Conservation (phyloP, 2,888 invertebrate genomes). For the Chloroclysta siterata region DNA sequence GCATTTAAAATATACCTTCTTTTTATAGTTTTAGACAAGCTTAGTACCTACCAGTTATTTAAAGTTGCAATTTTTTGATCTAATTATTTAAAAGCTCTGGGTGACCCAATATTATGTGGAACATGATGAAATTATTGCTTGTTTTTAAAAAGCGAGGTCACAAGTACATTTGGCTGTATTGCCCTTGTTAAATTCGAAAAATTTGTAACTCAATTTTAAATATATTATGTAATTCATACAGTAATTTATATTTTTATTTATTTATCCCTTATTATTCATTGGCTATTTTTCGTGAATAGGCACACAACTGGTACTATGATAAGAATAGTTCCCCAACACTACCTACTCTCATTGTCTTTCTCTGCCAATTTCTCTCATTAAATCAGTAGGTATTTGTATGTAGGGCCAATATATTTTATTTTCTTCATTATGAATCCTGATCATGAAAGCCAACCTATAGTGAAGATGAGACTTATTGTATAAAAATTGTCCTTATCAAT, state of each 20-base stretch:
- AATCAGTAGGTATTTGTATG: no score
- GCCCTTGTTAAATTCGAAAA: slow-evolving; percentile 75
- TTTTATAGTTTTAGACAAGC: slow-evolving; percentile 78
- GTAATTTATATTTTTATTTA: slow-evolving; percentile 57
- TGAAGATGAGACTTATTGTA: no score
- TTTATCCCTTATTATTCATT: slow-evolving; percentile 34
- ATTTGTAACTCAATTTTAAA: slow-evolving; percentile 84
- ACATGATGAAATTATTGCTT: slow-evolving; percentile 71
- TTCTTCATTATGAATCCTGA: no score
- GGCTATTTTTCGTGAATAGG: no score
- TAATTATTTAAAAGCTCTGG: slow-evolving; percentile 79
- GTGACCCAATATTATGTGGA: slow-evolving; percentile 76
- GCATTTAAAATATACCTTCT: slow-evolving; percentile 80
- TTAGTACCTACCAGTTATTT: slow-evolving; percentile 78
- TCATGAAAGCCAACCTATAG: no score
- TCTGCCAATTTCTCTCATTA: no score
- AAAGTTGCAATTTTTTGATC: slow-evolving; percentile 80
- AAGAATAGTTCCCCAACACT: no score
- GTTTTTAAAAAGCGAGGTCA: slow-evolving; percentile 68
- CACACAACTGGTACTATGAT: no score
- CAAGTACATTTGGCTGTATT: slow-evolving; percentile 71
- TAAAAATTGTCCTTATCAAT: slow-evolving; percentile 48
- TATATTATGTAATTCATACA: slow-evolving; percentile 81
- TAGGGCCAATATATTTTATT: no score
- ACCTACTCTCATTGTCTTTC: no score